A percentile compares a stretch with the other conserved stretches of the same genome.
Evolutionary conservation across 2,113 vertebrate species (phyloP).

Genomic region (Zapus hudsonius): DNA sequence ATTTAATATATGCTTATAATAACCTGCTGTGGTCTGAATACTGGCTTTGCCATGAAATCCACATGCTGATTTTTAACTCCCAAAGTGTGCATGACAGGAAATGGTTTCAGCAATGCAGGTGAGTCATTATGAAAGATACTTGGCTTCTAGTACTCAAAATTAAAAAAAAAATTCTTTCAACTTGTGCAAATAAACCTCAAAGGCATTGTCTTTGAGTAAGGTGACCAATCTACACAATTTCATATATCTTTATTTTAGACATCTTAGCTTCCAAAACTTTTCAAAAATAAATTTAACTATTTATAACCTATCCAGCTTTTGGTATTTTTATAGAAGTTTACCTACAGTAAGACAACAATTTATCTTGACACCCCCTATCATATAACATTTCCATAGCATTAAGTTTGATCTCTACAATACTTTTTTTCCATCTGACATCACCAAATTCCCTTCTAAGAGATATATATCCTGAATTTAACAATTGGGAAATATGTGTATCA

Average conservation of each 20-base stretch:
- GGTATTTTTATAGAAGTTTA: neutral
- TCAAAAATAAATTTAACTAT: neutral
- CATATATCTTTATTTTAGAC: neutral
- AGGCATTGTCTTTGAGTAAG: neutral
- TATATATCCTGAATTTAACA: neutral
- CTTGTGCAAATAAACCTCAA: neutral
- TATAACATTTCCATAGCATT: neutral
- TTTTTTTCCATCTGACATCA: neutral
- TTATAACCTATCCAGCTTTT: neutral
- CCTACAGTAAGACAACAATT: neutral
- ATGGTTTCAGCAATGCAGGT: neutral
- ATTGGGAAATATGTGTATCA: neutral
- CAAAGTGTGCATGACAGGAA: neutral
- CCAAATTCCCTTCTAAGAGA: neutral
- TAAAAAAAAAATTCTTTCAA: fast-evolving
- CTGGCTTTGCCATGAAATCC: neutral
- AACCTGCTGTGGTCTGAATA: neutral
- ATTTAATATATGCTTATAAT: neutral
- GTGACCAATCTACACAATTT: neutral
- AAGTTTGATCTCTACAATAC: neutral
- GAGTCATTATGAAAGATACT: neutral
- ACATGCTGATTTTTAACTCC: neutral
- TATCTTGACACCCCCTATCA: neutral
- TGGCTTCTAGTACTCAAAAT: neutral
- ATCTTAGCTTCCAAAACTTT: neutral